Base-by-base conservation (phyloP, 2,797 vertebrate genomes). In the Odontamblyopus rebecca region DNA sequence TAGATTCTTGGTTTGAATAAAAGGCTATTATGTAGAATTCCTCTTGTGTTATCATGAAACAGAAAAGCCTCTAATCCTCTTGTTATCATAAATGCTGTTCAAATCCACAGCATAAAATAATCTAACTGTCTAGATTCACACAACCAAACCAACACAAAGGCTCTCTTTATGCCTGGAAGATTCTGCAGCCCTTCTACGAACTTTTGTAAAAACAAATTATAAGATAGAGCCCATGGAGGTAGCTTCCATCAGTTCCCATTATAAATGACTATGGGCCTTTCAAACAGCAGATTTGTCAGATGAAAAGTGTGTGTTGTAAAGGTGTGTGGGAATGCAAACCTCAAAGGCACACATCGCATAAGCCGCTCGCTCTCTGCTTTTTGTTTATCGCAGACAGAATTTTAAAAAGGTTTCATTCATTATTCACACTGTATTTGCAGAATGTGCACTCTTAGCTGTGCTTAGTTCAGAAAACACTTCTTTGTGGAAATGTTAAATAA, bases 11-110 rank as follows among this genome's bases (percentile, higher is more conserved):
- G 72, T 61, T 68, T 27, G 69, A 66, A 88, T 77, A 85, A 85
- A 84, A 74, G 38, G 82, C 81, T 88, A 91, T 89, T 85, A 89
- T 72, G 68, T 66, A 84, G 86, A 88, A 85, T 86, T 67, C 78
- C 83, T 87, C 79, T 80, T 41, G 70, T 64, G 72, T 82, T 72
- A 82, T 83, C 74, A 51, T 76, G 71, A 77, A 86, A 79, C 77
- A 71, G 78, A 85, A 85, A 83, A 74, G 75, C 73, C 79, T 61
- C 69, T 91, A 89, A 92, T 90, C 87, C 82, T 51, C 76, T 75
- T 54, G 23, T 87, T 87, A 80, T 88, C 82, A 73, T 57, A 67
- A 76, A 81, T 68, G 77, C 63, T 26, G 68, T 82, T 88, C 78
- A 86, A 78, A 89, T 86, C 79, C 66, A 68, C 44, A 9, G 56